Percentiles rank a stretch among this genome's conserved stretches.
phyloP scores from a whole-genome alignment of 1,140 invertebrate genomes.

The Aplysia californica region DNA sequence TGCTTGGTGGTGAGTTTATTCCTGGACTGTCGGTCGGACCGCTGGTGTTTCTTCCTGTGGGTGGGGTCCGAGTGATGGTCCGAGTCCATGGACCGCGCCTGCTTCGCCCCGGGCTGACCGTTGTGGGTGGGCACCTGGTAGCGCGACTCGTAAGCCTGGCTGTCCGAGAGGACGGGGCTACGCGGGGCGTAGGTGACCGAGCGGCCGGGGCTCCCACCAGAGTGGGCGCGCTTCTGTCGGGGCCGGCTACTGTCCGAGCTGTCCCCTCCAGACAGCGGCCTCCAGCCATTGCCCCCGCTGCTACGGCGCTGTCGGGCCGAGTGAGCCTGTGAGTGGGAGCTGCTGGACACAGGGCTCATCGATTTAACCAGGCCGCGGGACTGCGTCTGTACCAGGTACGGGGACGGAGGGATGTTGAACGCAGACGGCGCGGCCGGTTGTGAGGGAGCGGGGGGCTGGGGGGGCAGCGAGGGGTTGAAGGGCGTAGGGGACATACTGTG shows the following conservation, averaged over 20 bases:
- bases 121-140: constrained; percentile 46
- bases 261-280: constrained; percentile 42
- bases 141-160: constrained; percentile 19
- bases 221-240: constrained; percentile 2
- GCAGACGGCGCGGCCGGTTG: constrained; percentile 1
- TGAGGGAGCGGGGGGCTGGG: background rate
- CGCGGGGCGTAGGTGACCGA: constrained; percentile 29
- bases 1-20: constrained; percentile 47
- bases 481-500: background rate
- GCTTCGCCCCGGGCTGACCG: constrained; percentile 46
- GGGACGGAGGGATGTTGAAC: constrained; percentile 33
- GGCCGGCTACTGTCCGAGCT: constrained; percentile 52
- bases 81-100: constrained; percentile 49
- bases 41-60: constrained; percentile 43
- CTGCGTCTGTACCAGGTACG: constrained; percentile 28
- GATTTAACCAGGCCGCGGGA: constrained; percentile 14
- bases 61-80: constrained; percentile 63
- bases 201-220: background rate
- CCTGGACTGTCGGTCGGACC: constrained; percentile 40
- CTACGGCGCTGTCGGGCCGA: constrained; percentile 17
- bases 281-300: constrained; percentile 28
- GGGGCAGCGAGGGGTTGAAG: background rate
- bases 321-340: constrained; percentile 26
- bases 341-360: constrained; percentile 36
- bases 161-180: constrained; percentile 33